Conservation (phyloP, 2,797 vertebrate species). For the Eulemur albifrons region DNA sequence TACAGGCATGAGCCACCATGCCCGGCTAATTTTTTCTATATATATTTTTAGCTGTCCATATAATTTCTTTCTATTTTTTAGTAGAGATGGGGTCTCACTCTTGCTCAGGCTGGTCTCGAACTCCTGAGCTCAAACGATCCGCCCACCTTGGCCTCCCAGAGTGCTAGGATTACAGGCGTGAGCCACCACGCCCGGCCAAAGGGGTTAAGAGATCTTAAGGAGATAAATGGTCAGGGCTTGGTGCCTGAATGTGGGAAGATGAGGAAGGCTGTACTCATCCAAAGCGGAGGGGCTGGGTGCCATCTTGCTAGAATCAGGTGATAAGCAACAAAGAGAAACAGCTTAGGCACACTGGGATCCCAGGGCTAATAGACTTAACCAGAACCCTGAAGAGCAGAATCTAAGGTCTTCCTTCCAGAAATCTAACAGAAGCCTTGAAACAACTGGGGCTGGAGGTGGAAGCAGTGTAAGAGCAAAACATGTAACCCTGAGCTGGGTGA, state of each 20-base stretch:
- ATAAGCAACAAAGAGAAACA: background rate
- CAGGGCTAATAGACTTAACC: background rate
- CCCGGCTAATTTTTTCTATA: too few species aligned
- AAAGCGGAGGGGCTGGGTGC: background rate
- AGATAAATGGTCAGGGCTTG: background rate
- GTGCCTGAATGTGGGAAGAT: background rate
- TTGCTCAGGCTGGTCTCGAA: too few species aligned
- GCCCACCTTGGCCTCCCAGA: too few species aligned
- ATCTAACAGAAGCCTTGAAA: background rate
- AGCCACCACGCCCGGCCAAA: too few species aligned
- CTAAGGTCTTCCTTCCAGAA: background rate
- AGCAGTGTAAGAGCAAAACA: background rate
- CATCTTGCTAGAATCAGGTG: background rate
- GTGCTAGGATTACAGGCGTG: too few species aligned
- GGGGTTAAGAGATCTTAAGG: background rate
- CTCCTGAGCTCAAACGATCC: too few species aligned
- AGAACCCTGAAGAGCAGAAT: background rate
- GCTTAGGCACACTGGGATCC: background rate
- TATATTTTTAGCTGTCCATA: too few species aligned
- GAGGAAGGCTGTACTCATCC: background rate
- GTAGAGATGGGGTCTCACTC: too few species aligned
- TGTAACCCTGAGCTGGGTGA: background rate
- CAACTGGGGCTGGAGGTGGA: background rate
- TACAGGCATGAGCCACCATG: too few species aligned
- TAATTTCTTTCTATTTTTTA: too few species aligned